Evolutionary conservation across 2,113 vertebrate genomes (phyloP).

Genomic region (Mus pahari): DNA sequence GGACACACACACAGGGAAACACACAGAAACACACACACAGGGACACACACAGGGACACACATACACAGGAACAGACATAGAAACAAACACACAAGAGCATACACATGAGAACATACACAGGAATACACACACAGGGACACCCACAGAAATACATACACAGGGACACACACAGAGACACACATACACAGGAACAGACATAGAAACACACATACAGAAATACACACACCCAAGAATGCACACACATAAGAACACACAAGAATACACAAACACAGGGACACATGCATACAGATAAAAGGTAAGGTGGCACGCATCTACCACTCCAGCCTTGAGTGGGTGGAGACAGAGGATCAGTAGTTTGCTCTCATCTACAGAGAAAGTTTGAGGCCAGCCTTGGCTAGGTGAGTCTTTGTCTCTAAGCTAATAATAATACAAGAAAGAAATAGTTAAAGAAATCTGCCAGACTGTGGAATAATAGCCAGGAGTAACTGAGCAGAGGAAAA

Average conservation of each 20-base stretch:
- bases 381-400: background rate
- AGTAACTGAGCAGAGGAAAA: conserved; percentile 3
- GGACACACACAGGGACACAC: background rate
- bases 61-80: too few relatives aligned
- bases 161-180: background rate
- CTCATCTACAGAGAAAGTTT: background rate
- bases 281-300: background rate
- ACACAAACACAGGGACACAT: background rate
- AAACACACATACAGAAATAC: too few relatives aligned
- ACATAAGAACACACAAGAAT: background rate
- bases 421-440: background rate
- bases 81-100: background rate
- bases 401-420: background rate
- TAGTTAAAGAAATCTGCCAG: conserved; percentile 35
- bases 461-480: background rate
- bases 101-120: background rate
- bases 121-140: background rate
- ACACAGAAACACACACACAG: background rate
- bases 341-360: background rate
- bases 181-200: background rate
- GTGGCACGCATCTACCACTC: background rate
- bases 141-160: background rate
- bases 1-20: background rate
- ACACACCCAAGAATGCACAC: background rate
- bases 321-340: background rate